Percentiles rank a stretch among this genome's conserved stretches.
Evolutionary conservation across 1,140 invertebrate genomes (phyloP).

Genomic region (Leptinotarsa defecta): DNA sequence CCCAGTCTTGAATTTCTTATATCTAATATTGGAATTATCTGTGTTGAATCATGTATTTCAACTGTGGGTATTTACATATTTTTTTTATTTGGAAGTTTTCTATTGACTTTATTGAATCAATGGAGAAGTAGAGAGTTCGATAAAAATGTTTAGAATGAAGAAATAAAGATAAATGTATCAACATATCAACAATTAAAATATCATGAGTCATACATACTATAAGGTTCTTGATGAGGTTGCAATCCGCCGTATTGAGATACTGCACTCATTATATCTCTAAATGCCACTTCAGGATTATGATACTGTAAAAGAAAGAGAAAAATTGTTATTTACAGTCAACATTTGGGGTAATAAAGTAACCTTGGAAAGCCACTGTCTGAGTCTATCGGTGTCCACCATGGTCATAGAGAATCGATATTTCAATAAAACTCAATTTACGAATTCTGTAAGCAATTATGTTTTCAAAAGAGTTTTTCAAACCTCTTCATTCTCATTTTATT

Average conservation of each 20-base stretch:
- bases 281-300: slow-evolving; percentile 75
- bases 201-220: slow-evolving; percentile 61
- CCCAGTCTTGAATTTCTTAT: too few relatives aligned
- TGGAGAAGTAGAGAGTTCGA: background rate
- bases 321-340: background rate
- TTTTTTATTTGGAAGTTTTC: too few relatives aligned
- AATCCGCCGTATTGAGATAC: slow-evolving; percentile 76
- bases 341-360: slow-evolving; percentile 39
- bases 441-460: too few relatives aligned
- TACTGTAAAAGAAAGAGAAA: slow-evolving; percentile 60
- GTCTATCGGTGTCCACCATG: slow-evolving; percentile 45
- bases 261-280: slow-evolving; percentile 73
- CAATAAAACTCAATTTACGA: background rate
- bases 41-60: too few relatives aligned
- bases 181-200: background rate
- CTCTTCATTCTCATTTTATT: too few relatives aligned
- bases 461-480: too few relatives aligned
- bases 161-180: too few relatives aligned
- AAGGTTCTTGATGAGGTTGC: slow-evolving; percentile 65
- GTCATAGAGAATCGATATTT: background rate
- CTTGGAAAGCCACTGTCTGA: slow-evolving; percentile 63
- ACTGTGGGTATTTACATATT: too few relatives aligned
- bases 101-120: too few relatives aligned
- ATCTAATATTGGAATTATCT: too few relatives aligned
- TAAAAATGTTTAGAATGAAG: slow-evolving; percentile 10